These are phyloP conservation scores for Pagetopsis macropterus DNA, from an alignment of 2,797 vertebrate species.

Conservation along the genomic window DNA sequence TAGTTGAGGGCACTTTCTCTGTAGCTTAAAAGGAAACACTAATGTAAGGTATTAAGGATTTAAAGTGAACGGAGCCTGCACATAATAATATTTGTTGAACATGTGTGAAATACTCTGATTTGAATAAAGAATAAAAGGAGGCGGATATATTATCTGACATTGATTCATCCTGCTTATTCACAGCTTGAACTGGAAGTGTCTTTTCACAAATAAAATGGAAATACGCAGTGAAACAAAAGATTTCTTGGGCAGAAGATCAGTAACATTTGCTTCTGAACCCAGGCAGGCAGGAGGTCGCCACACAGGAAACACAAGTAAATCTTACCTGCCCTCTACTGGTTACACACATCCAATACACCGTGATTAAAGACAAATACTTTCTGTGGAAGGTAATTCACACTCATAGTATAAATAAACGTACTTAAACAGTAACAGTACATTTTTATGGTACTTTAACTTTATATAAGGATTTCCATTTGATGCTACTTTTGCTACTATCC, in stretches of 20 bases:
- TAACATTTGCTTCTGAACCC: slow-evolving; percentile 16
- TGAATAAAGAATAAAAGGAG: not conserved
- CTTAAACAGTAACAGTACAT: too few species aligned
- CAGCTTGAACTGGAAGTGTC: not conserved
- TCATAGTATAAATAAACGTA: too few species aligned
- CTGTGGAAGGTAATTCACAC: too few species aligned
- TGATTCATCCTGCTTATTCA: not conserved
- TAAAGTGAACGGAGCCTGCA: not conserved
- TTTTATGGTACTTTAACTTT: too few species aligned
- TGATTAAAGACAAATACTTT: not conserved
- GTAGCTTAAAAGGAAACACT: not conserved
- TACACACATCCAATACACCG: slow-evolving; percentile 18
- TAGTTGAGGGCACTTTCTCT: not conserved
- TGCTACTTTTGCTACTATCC: too few species aligned
- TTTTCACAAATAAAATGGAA: not conserved
- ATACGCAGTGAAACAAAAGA: not conserved
- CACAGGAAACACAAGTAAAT: slow-evolving; percentile 43
- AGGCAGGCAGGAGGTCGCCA: slow-evolving; percentile 2
- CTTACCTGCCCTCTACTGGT: slow-evolving; percentile 78
- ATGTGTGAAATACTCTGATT: not conserved
- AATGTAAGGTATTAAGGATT: not conserved
- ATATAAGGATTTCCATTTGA: too few species aligned
- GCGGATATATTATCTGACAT: not conserved
- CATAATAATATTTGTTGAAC: not conserved
- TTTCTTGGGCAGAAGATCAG: slow-evolving; percentile 14